Percentiles rank a stretch among this genome's conserved stretches.
Evolutionary conservation across 2,113 vertebrate species (phyloP).

Genomic region (Elephantulus edwardii): DNA sequence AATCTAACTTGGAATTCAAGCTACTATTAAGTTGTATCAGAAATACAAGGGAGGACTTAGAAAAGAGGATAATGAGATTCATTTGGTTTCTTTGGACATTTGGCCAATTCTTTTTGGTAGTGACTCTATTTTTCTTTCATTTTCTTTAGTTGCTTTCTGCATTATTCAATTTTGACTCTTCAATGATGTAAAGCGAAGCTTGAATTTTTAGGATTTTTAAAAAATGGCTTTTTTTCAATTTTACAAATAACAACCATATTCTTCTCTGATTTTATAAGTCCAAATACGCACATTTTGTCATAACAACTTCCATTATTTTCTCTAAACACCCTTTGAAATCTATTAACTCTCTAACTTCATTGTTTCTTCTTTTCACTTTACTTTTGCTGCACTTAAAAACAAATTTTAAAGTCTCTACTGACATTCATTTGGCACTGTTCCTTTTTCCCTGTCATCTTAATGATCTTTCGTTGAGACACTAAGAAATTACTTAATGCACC

Average conservation of each 20-base stretch:
- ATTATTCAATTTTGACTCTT: neutral
- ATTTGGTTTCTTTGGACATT: neutral
- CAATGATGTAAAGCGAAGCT: neutral
- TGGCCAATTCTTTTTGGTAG: neutral
- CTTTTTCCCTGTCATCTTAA: neutral
- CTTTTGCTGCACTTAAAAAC: neutral
- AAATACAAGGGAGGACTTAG: neutral
- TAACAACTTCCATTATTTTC: neutral
- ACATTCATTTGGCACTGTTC: neutral
- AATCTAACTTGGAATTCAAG: neutral
- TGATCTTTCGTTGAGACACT: neutral
- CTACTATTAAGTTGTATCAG: neutral
- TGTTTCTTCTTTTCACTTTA: no score
- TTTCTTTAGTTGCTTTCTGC: neutral
- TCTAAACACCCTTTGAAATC: neutral
- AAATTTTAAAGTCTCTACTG: neutral
- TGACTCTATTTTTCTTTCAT: neutral
- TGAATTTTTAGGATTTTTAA: no score
- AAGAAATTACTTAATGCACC: neutral
- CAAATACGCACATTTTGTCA: neutral
- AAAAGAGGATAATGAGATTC: neutral
- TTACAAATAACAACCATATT: neutral
- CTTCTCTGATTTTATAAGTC: neutral
- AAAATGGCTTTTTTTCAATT: no score
- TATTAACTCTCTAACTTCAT: no score